Evolutionary conservation across 2,113 vertebrate genomes (phyloP), one percentile per base, ranked within the genome.

Genomic region (Microtus oregoni): DNA sequence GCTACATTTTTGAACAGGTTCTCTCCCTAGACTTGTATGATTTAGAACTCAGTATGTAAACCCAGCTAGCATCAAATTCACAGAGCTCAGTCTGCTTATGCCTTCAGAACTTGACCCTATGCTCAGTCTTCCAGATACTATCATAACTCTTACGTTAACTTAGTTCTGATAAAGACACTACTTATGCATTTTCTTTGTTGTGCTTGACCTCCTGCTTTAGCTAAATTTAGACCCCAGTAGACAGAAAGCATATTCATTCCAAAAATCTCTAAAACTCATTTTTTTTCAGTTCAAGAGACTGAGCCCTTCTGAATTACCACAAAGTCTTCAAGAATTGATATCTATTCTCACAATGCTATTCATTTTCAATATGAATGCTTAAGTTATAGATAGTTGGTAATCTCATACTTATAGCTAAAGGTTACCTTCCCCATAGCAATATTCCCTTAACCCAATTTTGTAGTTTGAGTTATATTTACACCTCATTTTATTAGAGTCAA

Each of bases 181-280:
- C 75, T 52, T 20, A 0, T 11, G 70, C 58, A 32, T 95, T 5
- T 70, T 72, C 50, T 50, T 24, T 11, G 52, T 35, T 77, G 28
- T 14, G 28, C 9, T 32, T 52, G 17, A 76, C 0, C 1, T 81
- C 1, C 89, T 77, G 0, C 38, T 9, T 6, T 3, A 44, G 12
- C 3, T 4, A 55, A 1, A 1, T 41, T 20, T 91, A 83, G 38
- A 1, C 0, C 2, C 81, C 17, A 9, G 15, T 55, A 11, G 6
- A 35, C 67, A 7, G 15, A 67, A 3, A 20, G 1, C 47, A 2
- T 41, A 55, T 13, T 5, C 15, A 82, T 38, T 90, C 17, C 30
- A 14, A 32, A n/a, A 52, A 81, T 72, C 32, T 68, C 22, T 68
- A 82, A 75, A 78, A 77, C 5, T 2, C 7, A 24, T n/a, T 8